Evolutionary conservation across 53 echinoderm and acorn worm genomes (phyloP), one percentile per base, ranked within the genome.

Genomic region (Mesocentrotus franciscanus): DNA sequence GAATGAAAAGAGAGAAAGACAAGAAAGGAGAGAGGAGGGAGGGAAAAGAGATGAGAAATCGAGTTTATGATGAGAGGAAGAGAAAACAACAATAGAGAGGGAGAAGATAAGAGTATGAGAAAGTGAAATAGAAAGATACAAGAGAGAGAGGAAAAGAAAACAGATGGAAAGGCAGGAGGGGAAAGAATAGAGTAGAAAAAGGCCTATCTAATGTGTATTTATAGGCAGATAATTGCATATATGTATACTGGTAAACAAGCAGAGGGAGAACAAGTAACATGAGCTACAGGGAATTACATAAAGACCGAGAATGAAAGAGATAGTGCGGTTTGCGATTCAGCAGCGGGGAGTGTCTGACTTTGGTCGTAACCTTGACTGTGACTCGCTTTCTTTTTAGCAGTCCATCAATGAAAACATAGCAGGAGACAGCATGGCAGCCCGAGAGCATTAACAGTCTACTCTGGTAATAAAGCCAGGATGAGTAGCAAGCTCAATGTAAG

Each of bases 331-430:
- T 16, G 84, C 84, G 61, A 60, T 91, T 35, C 91, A 66, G 64
- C 91, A 66, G 56, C 20, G 85, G 91, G 91, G 91, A 91, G 91
- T 91, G 91, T 91, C 91, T 91, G 64, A 32, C 90, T 61, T 15
- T 64, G 34, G 64, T 15, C 36, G 27, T 66, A 39, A 66, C 91
- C 91, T 91, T 91, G 91, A 91, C 91, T 64, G 91, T 64, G 91
- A 33, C 35, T 36, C 5, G 90, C 90, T 90, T 58, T 85, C 60
- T 58, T 85, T 56, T 49, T 58, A 87, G 87, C 87, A 87, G 87
- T 57, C 87, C 34, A 87, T 87, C 87, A 56, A 58, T 87, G 87
- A 15, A 87, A 58, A 87, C 87, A 87, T 13, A 58, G 87, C 87
- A 58, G 87, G 87, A 87, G 87, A 58, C 58, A 29, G 57, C 29